A percentile compares a stretch with the other conserved stretches of the same genome.
These are phyloP conservation scores for Noctua fimbriata DNA, from an alignment of 2,888 invertebrate genomes.

Conservation along the genomic window DNA sequence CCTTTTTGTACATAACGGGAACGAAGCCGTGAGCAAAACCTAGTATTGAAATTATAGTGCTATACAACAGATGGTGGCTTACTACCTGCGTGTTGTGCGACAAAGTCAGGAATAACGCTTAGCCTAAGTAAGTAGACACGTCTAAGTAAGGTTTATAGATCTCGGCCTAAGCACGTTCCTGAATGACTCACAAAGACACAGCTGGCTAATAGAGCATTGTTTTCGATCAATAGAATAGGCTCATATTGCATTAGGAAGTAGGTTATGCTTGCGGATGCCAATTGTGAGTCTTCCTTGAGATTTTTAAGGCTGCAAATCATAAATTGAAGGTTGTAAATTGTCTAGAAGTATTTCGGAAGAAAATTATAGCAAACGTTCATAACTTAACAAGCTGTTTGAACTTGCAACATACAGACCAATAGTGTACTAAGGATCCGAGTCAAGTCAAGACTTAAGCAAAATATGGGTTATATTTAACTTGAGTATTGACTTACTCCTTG, in stretches of 20 bases:
- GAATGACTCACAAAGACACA: constrained; percentile 18
- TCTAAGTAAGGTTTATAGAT: neutral
- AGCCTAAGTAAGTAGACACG: neutral
- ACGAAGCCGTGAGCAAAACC: neutral
- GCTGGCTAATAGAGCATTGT: constrained; percentile 54
- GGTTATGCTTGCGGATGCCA: constrained; percentile 4
- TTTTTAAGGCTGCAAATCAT: neutral
- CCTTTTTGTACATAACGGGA: neutral
- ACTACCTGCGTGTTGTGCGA: neutral
- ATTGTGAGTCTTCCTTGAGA: constrained; percentile 6
- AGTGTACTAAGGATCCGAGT: neutral
- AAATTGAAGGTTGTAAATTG: neutral
- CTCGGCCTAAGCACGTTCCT: constrained; percentile 12
- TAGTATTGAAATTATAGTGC: neutral
- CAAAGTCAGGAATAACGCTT: neutral
- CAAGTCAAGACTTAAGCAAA: neutral
- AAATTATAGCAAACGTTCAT: neutral
- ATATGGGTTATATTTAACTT: neutral
- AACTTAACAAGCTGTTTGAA: neutral
- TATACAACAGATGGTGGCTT: neutral
- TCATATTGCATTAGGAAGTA: constrained; percentile 17
- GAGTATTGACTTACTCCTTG: neutral
- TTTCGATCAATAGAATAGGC: constrained; percentile 19
- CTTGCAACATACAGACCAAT: neutral
- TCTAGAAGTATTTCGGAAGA: neutral